Percentiles rank a stretch among this genome's conserved stretches.
Evolutionary conservation across 2,888 invertebrate species (phyloP).

Genomic region (Autographa gamma): DNA sequence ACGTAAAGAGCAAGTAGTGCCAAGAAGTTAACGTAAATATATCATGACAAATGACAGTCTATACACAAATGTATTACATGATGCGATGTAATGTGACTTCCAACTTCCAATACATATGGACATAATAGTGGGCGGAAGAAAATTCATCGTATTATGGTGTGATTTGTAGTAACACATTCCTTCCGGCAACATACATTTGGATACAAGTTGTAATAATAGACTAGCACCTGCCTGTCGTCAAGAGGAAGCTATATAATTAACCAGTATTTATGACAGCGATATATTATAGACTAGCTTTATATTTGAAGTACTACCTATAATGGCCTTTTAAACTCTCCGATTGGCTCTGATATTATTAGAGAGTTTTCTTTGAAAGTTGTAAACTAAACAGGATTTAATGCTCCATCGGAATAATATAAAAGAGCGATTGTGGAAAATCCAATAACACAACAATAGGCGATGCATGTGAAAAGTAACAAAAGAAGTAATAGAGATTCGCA

Average conservation of each 20-base stretch:
- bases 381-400: background rate
- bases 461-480: slow-evolving; percentile 6
- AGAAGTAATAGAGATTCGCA: slow-evolving; percentile 1
- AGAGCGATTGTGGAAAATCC: background rate
- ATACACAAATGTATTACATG: slow-evolving; percentile 5
- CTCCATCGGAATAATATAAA: background rate
- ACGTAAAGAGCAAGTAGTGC: slow-evolving; percentile 3
- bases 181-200: background rate
- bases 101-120: background rate
- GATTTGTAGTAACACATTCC: background rate
- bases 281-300: background rate
- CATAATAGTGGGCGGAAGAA: background rate
- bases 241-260: background rate
- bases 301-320: background rate
- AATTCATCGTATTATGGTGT: background rate
- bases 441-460: background rate
- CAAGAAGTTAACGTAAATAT: slow-evolving; percentile 5
- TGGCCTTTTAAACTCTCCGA: background rate
- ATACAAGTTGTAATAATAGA: background rate
- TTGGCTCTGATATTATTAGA: background rate
- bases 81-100: slow-evolving; percentile 1
- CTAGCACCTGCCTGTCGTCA: background rate
- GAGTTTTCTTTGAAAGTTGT: background rate
- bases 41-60: slow-evolving; percentile 8
- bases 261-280: background rate